phyloP scores from a whole-genome alignment of 1,140 invertebrate genomes.

The Bursaphelenchus mucronatus region DNA sequence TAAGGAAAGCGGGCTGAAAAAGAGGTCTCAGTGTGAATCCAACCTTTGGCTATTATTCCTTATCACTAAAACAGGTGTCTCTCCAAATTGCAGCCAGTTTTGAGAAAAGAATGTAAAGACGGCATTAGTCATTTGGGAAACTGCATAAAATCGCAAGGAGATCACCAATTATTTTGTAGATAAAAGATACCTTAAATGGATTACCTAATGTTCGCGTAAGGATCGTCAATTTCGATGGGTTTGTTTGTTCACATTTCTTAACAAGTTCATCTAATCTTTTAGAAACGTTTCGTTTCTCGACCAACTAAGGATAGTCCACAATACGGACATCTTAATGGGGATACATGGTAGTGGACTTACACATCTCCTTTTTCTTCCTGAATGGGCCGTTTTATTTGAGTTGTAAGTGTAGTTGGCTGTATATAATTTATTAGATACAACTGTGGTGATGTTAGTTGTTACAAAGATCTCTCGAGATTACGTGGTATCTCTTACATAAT shows the following conservation, averaged over 20 bases:
- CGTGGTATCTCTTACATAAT: constrained; percentile 87
- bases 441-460: constrained; percentile 89
- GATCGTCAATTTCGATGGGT: constrained; percentile 62
- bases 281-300: constrained; percentile 38
- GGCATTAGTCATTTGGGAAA: constrained; percentile 4
- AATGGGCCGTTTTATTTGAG: constrained; percentile 93
- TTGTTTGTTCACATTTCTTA: constrained; percentile 5
- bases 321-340: constrained; percentile 88
- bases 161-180: constrained; percentile 48
- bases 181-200: constrained; percentile 59
- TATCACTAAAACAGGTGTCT: no score
- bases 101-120: no score
- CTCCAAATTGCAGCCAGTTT: background rate
- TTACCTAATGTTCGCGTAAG: constrained; percentile 61
- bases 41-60: no score
- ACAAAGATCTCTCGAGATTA: constrained; percentile 82
- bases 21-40: no score
- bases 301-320: constrained; percentile 73
- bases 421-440: constrained; percentile 76
- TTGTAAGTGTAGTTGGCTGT: constrained; percentile 68
- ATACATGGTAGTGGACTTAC: constrained; percentile 95
- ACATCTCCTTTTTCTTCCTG: constrained; percentile 86
- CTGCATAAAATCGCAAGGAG: no score
- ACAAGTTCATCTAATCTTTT: constrained; percentile 2
- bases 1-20: no score